These are phyloP conservation scores for Hemicentrotus pulcherrimus DNA, from an alignment of 35 echinoderm and acorn worm species.

Conservation along the genomic window DNA sequence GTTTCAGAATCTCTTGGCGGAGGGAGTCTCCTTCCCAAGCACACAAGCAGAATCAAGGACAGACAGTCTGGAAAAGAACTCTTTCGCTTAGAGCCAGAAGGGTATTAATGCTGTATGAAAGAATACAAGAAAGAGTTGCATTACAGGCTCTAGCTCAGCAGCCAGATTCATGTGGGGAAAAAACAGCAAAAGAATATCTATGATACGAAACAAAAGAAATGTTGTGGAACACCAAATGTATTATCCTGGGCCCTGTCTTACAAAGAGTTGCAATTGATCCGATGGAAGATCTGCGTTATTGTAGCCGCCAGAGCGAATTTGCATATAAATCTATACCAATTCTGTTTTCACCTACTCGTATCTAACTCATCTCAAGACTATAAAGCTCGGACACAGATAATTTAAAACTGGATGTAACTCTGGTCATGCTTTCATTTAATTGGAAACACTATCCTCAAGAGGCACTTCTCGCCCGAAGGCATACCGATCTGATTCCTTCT, in stretches of 20 bases:
- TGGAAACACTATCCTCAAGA: neutral
- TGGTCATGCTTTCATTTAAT: conserved; percentile 13
- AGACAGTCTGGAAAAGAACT: neutral
- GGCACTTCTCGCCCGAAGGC: neutral
- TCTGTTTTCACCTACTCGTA: too few species aligned
- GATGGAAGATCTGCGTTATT: too few species aligned
- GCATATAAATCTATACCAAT: too few species aligned
- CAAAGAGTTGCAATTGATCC: too few species aligned
- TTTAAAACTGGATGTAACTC: neutral
- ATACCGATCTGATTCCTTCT: conserved; percentile 10
- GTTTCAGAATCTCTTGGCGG: neutral
- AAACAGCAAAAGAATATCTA: too few species aligned
- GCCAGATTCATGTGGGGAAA: too few species aligned
- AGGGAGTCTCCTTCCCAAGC: neutral
- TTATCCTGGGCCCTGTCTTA: too few species aligned
- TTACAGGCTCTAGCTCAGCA: too few species aligned
- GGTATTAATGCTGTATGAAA: neutral
- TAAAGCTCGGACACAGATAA: neutral
- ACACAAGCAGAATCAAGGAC: neutral
- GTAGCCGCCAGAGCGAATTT: too few species aligned
- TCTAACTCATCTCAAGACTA: neutral
- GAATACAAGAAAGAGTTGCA: too few species aligned
- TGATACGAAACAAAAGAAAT: too few species aligned
- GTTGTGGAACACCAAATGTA: too few species aligned
- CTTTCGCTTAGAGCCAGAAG: neutral